phyloP scores from a whole-genome alignment of 2,888 invertebrate genomes.

The Ischnus inquisitorius region DNA sequence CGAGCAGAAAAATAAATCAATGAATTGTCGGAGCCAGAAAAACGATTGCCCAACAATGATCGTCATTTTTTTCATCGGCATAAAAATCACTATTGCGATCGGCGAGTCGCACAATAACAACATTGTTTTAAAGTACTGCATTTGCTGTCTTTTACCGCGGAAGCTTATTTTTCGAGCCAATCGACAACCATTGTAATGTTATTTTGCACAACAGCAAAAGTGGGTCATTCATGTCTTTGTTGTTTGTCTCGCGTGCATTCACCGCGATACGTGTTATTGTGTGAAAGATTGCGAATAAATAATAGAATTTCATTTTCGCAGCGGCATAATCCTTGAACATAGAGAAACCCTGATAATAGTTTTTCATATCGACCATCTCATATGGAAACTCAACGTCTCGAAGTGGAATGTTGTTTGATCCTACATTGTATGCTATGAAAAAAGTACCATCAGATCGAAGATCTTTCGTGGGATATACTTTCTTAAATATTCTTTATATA shows the following conservation, averaged over 20 bases:
- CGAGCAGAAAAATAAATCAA: not conserved
- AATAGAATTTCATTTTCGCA: too few relatives aligned
- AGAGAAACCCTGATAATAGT: too few relatives aligned
- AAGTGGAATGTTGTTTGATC: too few relatives aligned
- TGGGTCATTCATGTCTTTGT: not conserved
- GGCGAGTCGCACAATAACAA: not conserved
- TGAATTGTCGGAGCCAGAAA: not conserved
- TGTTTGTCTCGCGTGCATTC: not conserved
- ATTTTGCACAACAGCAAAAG: not conserved
- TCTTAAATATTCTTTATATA: too few relatives aligned
- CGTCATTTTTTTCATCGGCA: not conserved
- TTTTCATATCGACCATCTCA: too few relatives aligned
- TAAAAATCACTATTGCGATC: not conserved
- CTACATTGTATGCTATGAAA: too few relatives aligned
- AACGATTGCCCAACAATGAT: not conserved
- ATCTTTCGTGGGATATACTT: too few relatives aligned
- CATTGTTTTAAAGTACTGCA: not conserved
- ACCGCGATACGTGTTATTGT: not conserved
- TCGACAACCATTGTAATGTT: constrained; percentile 2
- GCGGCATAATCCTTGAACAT: too few relatives aligned
- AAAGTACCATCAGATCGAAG: too few relatives aligned
- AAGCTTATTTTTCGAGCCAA: not conserved
- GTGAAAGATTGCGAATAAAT: too few relatives aligned
- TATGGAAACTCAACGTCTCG: too few relatives aligned
- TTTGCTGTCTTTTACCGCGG: not conserved